phyloP scores from a whole-genome alignment of 2,113 vertebrate genomes.

The Semicossyphus pulcher region DNA sequence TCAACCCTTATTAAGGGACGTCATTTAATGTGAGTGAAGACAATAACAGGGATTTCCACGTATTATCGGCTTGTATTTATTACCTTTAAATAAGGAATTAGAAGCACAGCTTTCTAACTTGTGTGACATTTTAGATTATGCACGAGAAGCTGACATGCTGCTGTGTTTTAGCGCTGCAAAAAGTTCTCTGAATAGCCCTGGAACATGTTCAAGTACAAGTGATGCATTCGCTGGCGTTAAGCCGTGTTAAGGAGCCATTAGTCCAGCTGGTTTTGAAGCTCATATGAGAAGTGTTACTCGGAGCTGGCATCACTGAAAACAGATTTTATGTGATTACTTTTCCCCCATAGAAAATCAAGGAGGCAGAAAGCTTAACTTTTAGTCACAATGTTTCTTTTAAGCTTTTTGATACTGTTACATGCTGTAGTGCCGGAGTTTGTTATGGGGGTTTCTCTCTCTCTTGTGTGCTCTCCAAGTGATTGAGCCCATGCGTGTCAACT shows the following conservation, averaged over 20 bases:
- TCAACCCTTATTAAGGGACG: not conserved
- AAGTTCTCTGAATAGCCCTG: not conserved
- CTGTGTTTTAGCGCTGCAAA: not conserved
- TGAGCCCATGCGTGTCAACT: too few species aligned
- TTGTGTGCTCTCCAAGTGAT: too few species aligned
- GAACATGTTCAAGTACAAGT: not conserved
- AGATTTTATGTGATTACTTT: not conserved
- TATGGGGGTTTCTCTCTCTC: too few species aligned
- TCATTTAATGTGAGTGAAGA: constrained; percentile 24
- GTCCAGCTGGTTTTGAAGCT: constrained; percentile 10
- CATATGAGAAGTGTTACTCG: not conserved
- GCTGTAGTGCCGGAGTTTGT: too few species aligned
- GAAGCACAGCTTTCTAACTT: not conserved
- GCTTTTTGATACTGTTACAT: too few species aligned
- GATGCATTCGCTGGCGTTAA: not conserved
- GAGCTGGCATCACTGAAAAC: not conserved
- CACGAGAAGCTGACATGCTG: constrained; percentile 13
- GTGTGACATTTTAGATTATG: constrained; percentile 7
- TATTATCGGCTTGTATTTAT: not conserved
- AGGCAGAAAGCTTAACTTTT: not conserved
- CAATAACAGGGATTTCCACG: too few species aligned
- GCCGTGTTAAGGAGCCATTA: not conserved
- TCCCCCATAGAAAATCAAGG: not conserved
- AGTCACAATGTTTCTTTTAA: not conserved
- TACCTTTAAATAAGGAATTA: not conserved